Evolutionary conservation across 2,113 vertebrate genomes (phyloP).

Genomic region (Recurvirostra avosetta): DNA sequence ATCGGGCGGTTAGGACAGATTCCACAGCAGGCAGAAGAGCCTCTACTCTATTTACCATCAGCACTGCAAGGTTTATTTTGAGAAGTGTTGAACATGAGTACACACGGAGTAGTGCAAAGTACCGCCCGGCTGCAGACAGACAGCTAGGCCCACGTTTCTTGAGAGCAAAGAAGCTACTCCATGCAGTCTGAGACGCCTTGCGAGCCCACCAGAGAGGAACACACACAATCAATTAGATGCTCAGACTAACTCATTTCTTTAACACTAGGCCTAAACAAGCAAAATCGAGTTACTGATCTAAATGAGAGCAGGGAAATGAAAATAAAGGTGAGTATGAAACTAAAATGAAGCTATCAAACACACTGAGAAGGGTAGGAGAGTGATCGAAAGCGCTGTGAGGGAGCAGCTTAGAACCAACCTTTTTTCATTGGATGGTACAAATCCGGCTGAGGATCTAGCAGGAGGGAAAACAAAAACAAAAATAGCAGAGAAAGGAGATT

Average conservation of each 20-base stretch:
- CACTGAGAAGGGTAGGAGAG: constrained; percentile 59
- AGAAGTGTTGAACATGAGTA: background rate
- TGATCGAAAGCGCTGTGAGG: constrained; percentile 57
- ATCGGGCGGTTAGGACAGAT: background rate
- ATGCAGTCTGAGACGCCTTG: background rate
- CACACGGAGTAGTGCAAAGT: background rate
- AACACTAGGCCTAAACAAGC: background rate
- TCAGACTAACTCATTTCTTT: background rate
- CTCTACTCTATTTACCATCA: background rate
- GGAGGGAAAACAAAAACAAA: constrained; percentile 80
- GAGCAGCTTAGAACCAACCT: constrained; percentile 91
- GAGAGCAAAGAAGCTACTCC: background rate
- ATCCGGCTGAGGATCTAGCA: constrained; percentile 94
- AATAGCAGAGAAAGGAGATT: constrained; percentile 83
- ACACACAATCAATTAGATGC: background rate
- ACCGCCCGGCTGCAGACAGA: background rate
- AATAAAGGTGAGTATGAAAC: constrained; percentile 60
- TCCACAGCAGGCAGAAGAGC: background rate
- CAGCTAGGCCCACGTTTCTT: too few relatives aligned
- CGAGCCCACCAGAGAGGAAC: background rate
- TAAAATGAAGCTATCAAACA: constrained; percentile 66
- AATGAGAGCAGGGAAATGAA: constrained; percentile 31
- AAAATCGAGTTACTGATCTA: background rate
- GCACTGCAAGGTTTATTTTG: background rate
- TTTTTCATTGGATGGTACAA: constrained; percentile 96